Evolutionary conservation across 2,113 vertebrate species (phyloP).

Genomic region (Opisthocomus hoazin): DNA sequence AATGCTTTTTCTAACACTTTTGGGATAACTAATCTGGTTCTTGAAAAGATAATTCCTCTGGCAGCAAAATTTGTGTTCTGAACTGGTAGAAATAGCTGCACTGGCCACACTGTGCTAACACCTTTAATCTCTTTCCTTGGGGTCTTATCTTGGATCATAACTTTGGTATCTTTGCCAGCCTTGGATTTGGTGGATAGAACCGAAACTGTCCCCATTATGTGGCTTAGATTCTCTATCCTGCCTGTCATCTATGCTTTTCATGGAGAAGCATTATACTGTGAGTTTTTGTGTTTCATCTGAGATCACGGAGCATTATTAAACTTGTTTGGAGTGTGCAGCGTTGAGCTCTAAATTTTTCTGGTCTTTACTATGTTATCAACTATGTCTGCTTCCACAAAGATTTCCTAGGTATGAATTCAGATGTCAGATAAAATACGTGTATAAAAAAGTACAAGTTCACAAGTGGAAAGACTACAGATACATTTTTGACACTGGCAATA

Average conservation of each 20-base stretch:
- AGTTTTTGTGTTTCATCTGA: neutral
- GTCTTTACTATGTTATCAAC: neutral
- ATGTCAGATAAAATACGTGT: neutral
- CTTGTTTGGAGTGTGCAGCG: rapidly evolving
- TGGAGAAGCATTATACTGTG: neutral
- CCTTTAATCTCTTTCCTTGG: slow-evolving; percentile 29
- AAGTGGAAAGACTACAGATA: neutral
- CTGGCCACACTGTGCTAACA: neutral
- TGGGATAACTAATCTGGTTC: slow-evolving; percentile 7
- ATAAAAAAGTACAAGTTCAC: neutral
- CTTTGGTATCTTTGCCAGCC: neutral
- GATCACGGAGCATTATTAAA: neutral
- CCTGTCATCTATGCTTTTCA: neutral
- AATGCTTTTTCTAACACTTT: neutral
- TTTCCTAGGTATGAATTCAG: neutral
- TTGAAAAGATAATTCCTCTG: slow-evolving; percentile 3
- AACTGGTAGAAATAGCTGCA: neutral
- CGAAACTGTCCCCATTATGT: neutral
- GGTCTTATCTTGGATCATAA: slow-evolving; percentile 24
- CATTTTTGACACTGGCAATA: neutral
- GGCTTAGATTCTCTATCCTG: neutral
- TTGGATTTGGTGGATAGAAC: neutral
- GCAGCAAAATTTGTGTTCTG: neutral
- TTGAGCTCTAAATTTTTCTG: neutral
- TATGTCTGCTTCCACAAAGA: neutral